Base-by-base conservation (phyloP, 92 coral and sea anemone species). In the Pocillopora meandrina region DNA sequence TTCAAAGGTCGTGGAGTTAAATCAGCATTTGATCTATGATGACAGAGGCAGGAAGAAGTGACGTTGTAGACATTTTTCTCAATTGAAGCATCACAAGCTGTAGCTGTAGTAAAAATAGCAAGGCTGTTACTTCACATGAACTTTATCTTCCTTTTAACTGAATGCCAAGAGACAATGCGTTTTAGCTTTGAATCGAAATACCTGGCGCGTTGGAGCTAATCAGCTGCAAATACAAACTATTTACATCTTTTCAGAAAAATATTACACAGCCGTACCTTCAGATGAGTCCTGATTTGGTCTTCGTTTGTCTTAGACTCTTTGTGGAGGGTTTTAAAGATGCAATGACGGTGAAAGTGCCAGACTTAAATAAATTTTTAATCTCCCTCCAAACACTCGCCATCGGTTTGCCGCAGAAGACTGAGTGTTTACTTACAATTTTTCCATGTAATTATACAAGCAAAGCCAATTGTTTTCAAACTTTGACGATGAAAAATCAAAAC, bases 401-500 rank as follows among this genome's bases (percentile, higher is more conserved):
- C 52, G 52, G 56, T 52, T 35, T 58, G 26, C 61, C 61, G 36
- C 79, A 71, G 26, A 72, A 31, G 36, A 42, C 71, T 49, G 80
- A 47, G 74, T 61, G 86, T 74, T 74, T 73, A 74, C 80, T 64
- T 47, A 34, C 56, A 83, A 73, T 83, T 70, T 69, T 10, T 64
- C 73, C 86, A 65, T 73, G 80, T 56, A 61, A 83, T 83, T 83
- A 83, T 73, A 83, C 72, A 61, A 82, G 86, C 72, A 82, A 72
- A 72, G 72, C 86, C 79, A 71, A 82, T 82, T 82, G 86, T 72
- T 82, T 82, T 72, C 61, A 47, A 83, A 73, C 86, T 83, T 64
- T 20, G 79, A 26, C 64, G 80, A 83, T 61, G 86, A 64, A 61
- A 74, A 83, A 83, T 63, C 71, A 83, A 73, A 73, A 73, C 80